Base-by-base conservation (phyloP, 2,888 invertebrate species). In the Drosophila tripunctata region DNA sequence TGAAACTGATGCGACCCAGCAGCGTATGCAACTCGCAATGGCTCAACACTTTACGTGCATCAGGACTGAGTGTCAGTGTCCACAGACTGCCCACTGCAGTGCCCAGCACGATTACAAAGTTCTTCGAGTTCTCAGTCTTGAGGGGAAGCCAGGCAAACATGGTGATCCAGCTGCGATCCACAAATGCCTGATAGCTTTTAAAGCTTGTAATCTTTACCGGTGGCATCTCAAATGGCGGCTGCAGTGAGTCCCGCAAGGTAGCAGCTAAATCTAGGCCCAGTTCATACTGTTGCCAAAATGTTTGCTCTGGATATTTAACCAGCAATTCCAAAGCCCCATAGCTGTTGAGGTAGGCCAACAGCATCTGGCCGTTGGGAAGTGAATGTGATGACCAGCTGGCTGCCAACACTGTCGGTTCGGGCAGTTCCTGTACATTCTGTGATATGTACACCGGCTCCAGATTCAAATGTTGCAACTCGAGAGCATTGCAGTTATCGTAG, bases 11-110 rank as follows among this genome's bases (percentile, higher is more conserved):
- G 24, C 85, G 75, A 10, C 67, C 80, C 6, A 90, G 24, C 0
- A 64, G 50, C 1, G 89, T 89, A n/a, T 78, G 61, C n/a, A 73
- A 24, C 12, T 71, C 66, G 10, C 45, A 40, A 21, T 75, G 64
- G 7, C 52, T 33, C 3, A 71, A 12, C 22, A 84, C 33, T 2
- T 61, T 58, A 1, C 50, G 4, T 0, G 58, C 62, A 22, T 69
- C 57, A 0, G 50, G 19, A 6, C 43, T 61, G 3, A 82, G 35
- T 0, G 19, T 65, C 3, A 89, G 70, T 1, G 70, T 67, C 38
- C 90, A 48, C 4, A 91, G 30, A 62, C 84, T 81, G 8, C 91
- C 90, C 2, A 73, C 72, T n/a, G 89, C 90, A 5, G 88, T 89
- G n/a, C 88, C 88, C 7, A 83, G 50, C 2, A 87, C 17, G 4